Conservation (phyloP, 2,113 vertebrate genomes). For the Setophaga coronata region DNA sequence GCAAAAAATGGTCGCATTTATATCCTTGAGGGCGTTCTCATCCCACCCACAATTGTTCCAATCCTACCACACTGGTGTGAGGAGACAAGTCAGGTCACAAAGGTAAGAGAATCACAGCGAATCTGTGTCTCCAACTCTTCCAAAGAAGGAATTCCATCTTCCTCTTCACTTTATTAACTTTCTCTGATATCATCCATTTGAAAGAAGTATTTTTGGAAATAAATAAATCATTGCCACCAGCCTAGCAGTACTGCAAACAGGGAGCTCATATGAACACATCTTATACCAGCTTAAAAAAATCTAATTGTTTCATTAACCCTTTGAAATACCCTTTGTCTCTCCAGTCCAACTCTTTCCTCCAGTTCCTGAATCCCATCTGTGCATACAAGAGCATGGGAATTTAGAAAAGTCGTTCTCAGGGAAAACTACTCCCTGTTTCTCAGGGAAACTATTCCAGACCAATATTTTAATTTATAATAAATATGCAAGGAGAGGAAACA, state of each 20-base stretch:
- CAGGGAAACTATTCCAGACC: not conserved
- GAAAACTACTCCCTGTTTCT: not conserved
- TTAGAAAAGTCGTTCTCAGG: not conserved
- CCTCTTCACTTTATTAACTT: not conserved
- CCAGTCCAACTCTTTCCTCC: too few relatives aligned
- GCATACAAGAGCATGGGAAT: not conserved
- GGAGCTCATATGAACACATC: not conserved
- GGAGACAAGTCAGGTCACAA: constrained; percentile 45
- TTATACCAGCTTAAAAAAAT: not conserved
- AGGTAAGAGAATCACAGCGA: constrained; percentile 63
- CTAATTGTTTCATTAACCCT: not conserved
- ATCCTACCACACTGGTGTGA: constrained; percentile 90
- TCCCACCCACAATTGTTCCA: constrained; percentile 86
- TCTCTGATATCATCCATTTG: not conserved
- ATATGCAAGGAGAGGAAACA: not conserved
- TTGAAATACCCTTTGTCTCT: not conserved
- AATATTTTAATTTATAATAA: not conserved
- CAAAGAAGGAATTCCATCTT: not conserved
- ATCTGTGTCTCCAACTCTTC: not conserved
- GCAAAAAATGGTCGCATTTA: constrained; percentile 89
- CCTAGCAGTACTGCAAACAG: not conserved
- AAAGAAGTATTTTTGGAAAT: not conserved
- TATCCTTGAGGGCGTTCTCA: constrained; percentile 81
- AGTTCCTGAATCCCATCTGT: not conserved
- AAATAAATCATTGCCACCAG: not conserved